A percentile compares a stretch with the other conserved stretches of the same genome.
These are phyloP conservation scores for Ophraella communa DNA, from an alignment of 2,888 invertebrate genomes.

Conservation along the genomic window DNA sequence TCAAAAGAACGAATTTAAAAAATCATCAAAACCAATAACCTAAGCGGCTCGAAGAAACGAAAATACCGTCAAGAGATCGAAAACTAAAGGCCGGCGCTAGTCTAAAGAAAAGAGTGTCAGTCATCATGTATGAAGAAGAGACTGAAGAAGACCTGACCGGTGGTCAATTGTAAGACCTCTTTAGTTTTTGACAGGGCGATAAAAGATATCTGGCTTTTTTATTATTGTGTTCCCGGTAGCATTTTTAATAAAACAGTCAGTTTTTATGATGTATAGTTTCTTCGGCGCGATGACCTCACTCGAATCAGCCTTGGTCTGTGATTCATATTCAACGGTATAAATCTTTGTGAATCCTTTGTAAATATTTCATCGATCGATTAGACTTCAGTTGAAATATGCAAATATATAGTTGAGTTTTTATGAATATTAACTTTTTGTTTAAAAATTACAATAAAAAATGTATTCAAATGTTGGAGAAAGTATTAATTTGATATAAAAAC, in stretches of 20 bases:
- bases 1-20: conserved; percentile 13
- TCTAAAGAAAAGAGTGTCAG: conserved; percentile 13
- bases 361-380: background rate
- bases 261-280: conserved; percentile 31
- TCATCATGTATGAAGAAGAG: conserved; percentile 10
- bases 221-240: conserved; percentile 46
- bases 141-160: background rate
- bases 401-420: background rate
- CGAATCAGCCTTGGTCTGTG: background rate
- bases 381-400: background rate
- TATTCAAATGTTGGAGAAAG: too few relatives aligned
- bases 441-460: too few relatives aligned
- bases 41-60: conserved; percentile 3
- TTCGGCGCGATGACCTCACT: conserved; percentile 12
- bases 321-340: background rate
- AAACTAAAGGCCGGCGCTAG: conserved; percentile 22
- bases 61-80: conserved; percentile 16
- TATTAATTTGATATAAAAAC: too few relatives aligned
- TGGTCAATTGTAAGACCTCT: conserved; percentile 39
- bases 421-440: too few relatives aligned
- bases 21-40: conserved; percentile 22
- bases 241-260: conserved; percentile 34
- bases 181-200: conserved; percentile 44
- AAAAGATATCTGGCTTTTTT: conserved; percentile 44
- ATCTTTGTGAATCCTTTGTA: background rate